A percentile compares a stretch with the other conserved stretches of the same genome.
Evolutionary conservation across 2,888 invertebrate genomes (phyloP).

Genomic region (Willowsia nigromaculata): DNA sequence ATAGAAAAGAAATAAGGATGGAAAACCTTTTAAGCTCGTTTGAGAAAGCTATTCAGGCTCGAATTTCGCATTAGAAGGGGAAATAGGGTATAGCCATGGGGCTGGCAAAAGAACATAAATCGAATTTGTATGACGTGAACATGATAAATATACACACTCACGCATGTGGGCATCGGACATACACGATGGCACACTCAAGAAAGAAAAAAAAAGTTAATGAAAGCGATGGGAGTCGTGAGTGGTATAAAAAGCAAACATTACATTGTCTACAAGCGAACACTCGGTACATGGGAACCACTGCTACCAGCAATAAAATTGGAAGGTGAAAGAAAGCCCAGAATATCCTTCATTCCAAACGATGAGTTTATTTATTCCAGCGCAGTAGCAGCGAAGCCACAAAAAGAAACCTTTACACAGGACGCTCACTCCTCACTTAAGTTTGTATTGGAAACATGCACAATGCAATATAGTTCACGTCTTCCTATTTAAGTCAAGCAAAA

Average conservation of each 20-base stretch:
- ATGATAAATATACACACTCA: constrained; percentile 1
- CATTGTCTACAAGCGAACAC: neutral
- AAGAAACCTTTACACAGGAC: neutral
- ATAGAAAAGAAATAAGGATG: neutral
- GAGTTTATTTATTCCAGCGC: neutral
- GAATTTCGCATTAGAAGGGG: neutral
- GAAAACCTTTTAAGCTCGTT: neutral
- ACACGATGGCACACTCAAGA: neutral
- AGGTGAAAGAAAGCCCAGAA: neutral
- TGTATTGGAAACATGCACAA: neutral
- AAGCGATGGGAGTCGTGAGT: neutral
- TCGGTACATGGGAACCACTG: neutral
- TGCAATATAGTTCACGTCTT: neutral
- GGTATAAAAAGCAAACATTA: neutral
- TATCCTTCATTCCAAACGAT: neutral
- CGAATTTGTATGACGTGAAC: constrained; percentile 13
- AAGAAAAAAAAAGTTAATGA: neutral
- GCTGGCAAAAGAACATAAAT: neutral
- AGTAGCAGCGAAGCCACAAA: neutral
- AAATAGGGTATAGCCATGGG: neutral
- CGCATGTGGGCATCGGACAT: neutral
- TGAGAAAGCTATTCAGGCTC: neutral
- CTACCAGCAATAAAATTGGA: neutral
- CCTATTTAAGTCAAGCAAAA: neutral
- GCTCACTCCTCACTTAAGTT: neutral